Base-by-base conservation (phyloP, 2,113 vertebrate species). In the Planiliza haematocheilus region DNA sequence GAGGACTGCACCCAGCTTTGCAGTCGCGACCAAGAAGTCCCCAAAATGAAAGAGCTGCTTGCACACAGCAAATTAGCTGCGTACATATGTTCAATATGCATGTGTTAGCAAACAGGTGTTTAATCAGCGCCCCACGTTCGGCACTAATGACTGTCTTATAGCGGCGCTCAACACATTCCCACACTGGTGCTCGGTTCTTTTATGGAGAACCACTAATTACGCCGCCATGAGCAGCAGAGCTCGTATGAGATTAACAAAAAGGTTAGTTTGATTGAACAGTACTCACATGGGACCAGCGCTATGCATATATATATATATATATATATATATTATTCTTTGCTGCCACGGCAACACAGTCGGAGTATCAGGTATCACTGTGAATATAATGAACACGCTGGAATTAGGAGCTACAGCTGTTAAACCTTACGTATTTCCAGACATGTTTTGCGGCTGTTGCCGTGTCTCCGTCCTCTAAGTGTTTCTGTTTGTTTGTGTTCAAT, bases 101-200 rank as follows among this genome's bases (percentile, higher is more conserved):
- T 62, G n/a, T 51, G 48, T 69, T 60, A 48, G 43, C 38, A 61
- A 65, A 51, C 45, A 65, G 36, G 53, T 74, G 52, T 52, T 17
- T 70, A 77, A 82, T 79, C 36, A 70, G 39, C 43, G 55, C 39
- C 18, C 34, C 41, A 10, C 51, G 65, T n/a, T 56, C 9, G 63
- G 57, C 62, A 14, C 58, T 75, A 64, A 65, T 75, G 51, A 70
- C 17, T 60, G 51, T 38, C 62, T 13, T 70, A 57, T 45, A 18
- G 46, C 24, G 17, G 42, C 18, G 36, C 53, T 78, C 13, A 36
- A 53, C 36, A 53, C 24, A 34, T 36, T 50, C 53, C 8, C 46
- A 70, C 38, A 38, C 49, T 39, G 20, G 18, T 7, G 12, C 20
- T 64, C 52, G 24, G n/a, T 66, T 41, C 53, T 51, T 60, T 6